Evolutionary conservation across 2,888 invertebrate species (phyloP), one percentile per base, ranked within the genome.

Genomic region (Agrilus mali): DNA sequence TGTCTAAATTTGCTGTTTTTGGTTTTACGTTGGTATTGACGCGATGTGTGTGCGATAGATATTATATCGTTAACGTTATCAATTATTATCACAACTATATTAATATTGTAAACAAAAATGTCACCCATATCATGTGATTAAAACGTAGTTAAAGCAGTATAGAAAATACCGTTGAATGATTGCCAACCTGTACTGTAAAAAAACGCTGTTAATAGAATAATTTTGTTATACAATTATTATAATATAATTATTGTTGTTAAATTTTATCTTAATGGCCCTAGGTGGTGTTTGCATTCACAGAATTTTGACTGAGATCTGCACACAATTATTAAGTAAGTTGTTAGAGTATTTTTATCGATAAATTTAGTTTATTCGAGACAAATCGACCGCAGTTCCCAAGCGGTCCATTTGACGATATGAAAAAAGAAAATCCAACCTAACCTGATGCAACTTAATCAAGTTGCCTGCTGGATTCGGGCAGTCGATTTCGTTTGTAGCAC

Each of bases 251-350:
- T 59, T 60, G 61, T 63, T 63, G 62, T 64, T 64, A 59, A 60
- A 61, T 56, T 63, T 65, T 63, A 60, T 62, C 63, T 60, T 64
- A 61, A 50, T 49, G 51, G 53, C 49, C 55, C 54, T 60, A 60
- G 61, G 54, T 50, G 59, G 59, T 61, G 61, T 60, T 60, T 53
- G 53, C 41, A 42, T 34, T 42, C 14, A 22, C 15, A 35, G 27
- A 33, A 20, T 44, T 45, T 31, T 17, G 38, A 22, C 38, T 33
- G 17, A 36, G 6, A 36, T 15, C 35, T 32, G 35, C 35, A 22
- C 15, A 14, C 35, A 35, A 20, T 14, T 22, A 22, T 16, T 35
- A 22, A 41, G 20, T 35, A 35, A 34, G 34, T 41, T 35, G 27
- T 22, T 44, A 36, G 39, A 31, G 33, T 33, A 13, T 22, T 15